phyloP scores from a whole-genome alignment of 2,888 invertebrate genomes.

The Ptychoptera contaminata region DNA sequence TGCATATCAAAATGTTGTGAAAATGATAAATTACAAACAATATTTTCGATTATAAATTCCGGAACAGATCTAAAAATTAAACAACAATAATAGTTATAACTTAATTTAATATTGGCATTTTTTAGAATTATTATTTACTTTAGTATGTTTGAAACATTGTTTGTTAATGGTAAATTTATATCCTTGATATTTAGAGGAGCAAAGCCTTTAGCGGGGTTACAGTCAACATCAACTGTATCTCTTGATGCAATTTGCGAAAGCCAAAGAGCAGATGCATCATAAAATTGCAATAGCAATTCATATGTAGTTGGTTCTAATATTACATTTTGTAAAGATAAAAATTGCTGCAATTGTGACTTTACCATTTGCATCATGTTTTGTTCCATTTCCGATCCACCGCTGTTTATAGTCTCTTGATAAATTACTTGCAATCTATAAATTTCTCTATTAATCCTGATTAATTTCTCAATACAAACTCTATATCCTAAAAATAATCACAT shows the following conservation, averaged over 20 bases:
- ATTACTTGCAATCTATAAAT: conserved; percentile 59
- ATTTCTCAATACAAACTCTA: conserved; percentile 49
- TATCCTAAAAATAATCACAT: conserved; percentile 31
- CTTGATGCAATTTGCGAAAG: conserved; percentile 63
- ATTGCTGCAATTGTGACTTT: conserved; percentile 46
- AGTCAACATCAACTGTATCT: conserved; percentile 22
- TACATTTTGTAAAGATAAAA: conserved; percentile 55
- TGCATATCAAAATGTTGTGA: conserved; percentile 46
- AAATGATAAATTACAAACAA: conserved; percentile 66
- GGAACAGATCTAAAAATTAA: conserved; percentile 55
- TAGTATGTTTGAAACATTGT: conserved; percentile 47
- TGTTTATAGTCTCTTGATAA: conserved; percentile 47
- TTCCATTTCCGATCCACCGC: conserved; percentile 43
- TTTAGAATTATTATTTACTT: conserved; percentile 31
- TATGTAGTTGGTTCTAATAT: conserved; percentile 61
- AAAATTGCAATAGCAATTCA: conserved; percentile 54
- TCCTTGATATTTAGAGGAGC: conserved; percentile 41
- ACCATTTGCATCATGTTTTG: conserved; percentile 46
- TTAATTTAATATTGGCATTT: conserved; percentile 1
- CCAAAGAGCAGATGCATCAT: conserved; percentile 72
- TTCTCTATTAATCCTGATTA: conserved; percentile 48
- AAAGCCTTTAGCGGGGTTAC: conserved; percentile 31
- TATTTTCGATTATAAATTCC: conserved; percentile 79
- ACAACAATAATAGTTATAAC: conserved; percentile 1
- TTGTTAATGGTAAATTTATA: conserved; percentile 46